Conservation (phyloP, 2,113 vertebrate species). For the Bambusicola thoracicus region DNA sequence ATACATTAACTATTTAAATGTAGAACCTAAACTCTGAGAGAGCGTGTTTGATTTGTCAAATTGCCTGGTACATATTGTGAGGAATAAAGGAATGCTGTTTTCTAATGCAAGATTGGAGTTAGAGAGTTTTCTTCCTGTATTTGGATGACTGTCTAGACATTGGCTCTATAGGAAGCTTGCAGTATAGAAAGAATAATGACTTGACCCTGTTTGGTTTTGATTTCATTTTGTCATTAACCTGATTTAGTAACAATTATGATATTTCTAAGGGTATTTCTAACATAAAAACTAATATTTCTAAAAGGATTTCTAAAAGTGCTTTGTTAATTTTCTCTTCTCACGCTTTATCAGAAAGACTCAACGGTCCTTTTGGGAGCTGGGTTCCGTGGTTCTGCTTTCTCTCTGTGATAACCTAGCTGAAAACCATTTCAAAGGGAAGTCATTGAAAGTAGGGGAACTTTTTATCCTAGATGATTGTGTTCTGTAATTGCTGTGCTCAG, state of each 20-base stretch:
- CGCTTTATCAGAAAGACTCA: constrained; percentile 80
- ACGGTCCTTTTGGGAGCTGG: constrained; percentile 79
- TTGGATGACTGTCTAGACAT: background rate
- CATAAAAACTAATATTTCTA: background rate
- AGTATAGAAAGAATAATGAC: background rate
- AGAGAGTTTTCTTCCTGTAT: too few species aligned
- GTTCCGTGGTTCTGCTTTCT: constrained; percentile 80
- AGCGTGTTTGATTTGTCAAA: too few species aligned
- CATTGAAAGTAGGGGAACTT: constrained; percentile 56
- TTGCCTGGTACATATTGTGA: too few species aligned
- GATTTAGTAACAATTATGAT: background rate
- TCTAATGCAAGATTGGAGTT: too few species aligned
- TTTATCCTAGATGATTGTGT: background rate
- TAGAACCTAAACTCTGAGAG: too few species aligned
- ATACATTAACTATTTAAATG: too few species aligned
- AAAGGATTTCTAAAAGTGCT: background rate
- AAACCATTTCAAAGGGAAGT: constrained; percentile 82
- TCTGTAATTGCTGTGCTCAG: background rate
- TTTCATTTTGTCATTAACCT: background rate
- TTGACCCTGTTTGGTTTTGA: background rate
- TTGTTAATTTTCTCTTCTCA: constrained; percentile 49
- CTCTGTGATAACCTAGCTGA: constrained; percentile 77
- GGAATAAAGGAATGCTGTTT: too few species aligned
- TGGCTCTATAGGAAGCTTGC: background rate
- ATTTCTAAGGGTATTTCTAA: background rate